Percentiles rank a stretch among this genome's conserved stretches.
These are phyloP conservation scores for Melanerpes aurifrons DNA, from an alignment of 2,113 vertebrate species.

Conservation along the genomic window DNA sequence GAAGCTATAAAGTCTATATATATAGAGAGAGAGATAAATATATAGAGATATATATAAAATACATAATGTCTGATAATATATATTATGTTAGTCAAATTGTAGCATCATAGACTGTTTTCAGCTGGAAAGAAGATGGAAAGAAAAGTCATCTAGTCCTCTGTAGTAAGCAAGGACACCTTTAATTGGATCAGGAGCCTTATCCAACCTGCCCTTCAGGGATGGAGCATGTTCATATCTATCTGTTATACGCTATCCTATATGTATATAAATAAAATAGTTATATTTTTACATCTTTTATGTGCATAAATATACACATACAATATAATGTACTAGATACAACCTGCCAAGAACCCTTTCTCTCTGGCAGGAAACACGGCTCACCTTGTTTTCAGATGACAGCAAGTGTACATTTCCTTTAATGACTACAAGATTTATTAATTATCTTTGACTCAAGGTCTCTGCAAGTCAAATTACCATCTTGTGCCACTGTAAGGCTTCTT, in stretches of 20 bases:
- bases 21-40: too few relatives aligned
- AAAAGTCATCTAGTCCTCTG: too few relatives aligned
- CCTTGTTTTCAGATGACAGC: neutral
- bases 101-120: too few relatives aligned
- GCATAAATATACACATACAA: neutral
- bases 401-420: neutral
- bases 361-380: accelerated
- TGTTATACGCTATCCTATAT: neutral
- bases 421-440: neutral
- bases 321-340: neutral
- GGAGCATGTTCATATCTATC: neutral
- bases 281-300: neutral
- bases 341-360: neutral
- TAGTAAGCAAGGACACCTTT: too few relatives aligned
- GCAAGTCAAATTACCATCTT: neutral
- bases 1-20: neutral
- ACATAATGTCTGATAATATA: neutral
- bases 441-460: neutral
- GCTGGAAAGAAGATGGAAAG: too few relatives aligned
- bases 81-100: neutral
- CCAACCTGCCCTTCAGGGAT: too few relatives aligned
- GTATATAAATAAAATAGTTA: neutral
- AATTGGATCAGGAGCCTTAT: too few relatives aligned
- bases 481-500: neutral
- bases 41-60: neutral